These are phyloP conservation scores for Orthosia gracilis DNA, from an alignment of 2,888 invertebrate species.

Conservation along the genomic window DNA sequence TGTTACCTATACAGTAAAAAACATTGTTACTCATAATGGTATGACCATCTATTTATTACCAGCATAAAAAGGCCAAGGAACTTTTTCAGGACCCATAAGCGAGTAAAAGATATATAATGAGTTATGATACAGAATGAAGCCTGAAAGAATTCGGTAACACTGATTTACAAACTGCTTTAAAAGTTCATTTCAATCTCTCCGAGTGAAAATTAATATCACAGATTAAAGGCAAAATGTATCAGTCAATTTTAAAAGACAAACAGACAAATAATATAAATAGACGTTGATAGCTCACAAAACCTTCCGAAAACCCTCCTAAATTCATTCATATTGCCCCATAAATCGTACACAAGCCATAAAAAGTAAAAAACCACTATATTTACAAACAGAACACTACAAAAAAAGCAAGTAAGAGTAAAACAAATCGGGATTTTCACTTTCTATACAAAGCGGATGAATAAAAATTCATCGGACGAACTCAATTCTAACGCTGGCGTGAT, in stretches of 20 bases:
- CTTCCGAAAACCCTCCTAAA: constrained; percentile 14
- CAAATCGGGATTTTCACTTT: constrained; percentile 70
- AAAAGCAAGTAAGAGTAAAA: constrained; percentile 52
- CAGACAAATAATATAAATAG: neutral
- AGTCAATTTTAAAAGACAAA: neutral
- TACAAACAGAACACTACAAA: constrained; percentile 53
- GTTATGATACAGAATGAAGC: no score
- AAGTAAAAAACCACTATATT: constrained; percentile 50
- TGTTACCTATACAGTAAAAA: no score
- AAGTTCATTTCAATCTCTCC: neutral
- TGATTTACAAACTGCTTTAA: neutral
- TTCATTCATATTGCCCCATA: constrained; percentile 48
- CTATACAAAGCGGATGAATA: constrained; percentile 67
- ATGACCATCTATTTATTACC: no score
- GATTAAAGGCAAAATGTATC: no score
- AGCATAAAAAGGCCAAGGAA: no score
- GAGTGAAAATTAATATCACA: no score
- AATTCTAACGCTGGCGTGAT: constrained; percentile 69
- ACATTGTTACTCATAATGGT: no score
- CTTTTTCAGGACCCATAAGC: no score
- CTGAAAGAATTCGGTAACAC: neutral
- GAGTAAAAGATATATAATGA: no score
- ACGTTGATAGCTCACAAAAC: neutral
- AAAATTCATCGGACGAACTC: constrained; percentile 64
- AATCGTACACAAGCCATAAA: constrained; percentile 30